Base-by-base conservation (phyloP, 1,140 invertebrate genomes). In the Brachionus koreanus region DNA sequence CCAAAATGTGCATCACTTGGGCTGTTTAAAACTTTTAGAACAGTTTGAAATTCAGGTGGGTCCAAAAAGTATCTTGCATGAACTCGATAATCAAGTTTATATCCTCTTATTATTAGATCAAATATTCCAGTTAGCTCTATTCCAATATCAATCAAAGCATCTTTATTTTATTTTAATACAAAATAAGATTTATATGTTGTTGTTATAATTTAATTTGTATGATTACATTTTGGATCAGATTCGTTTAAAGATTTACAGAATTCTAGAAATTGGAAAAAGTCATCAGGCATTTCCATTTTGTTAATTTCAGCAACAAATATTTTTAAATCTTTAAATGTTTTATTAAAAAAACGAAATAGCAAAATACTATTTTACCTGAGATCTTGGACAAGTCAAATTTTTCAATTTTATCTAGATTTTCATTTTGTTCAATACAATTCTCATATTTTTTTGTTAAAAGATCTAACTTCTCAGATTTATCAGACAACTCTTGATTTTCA, bases 11-110 rank as follows among this genome's bases (percentile, higher is more conserved):
- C 92, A 82, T 92, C 91, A 83, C 90, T 92, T 35, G 91, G 91
- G 52, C 91, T 89, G 85, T 92, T 91, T 13, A 19, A 2, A 65
- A 91, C 91, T 86, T 91, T 85, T n/a, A 89, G 74, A 37, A 89
- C 84, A 52, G 87, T 89, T 82, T 87, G 90, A 88, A 97, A 95
- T 89, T 97, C 95, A 42, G 95, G 95, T 52, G 94, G 94, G 91
- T 98, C 95, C 89, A 94, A 95, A 87, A 92, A 97, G 89, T 93
- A 96, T 85, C 95, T 90, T 92, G 94, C 96, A 86, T 97, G 94
- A 42, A 91, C 72, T 1, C 86, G 83, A 87, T 83, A 95, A 82
- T 86, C 88, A 87, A 86, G 92, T 91, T 91, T 65, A 16, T 65
- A 69, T 7, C 57, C 79, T 13, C 5, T 29, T 4, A 35, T 67